phyloP scores from a whole-genome alignment of 2,888 invertebrate genomes.

The Allophyes oxyacanthae region DNA sequence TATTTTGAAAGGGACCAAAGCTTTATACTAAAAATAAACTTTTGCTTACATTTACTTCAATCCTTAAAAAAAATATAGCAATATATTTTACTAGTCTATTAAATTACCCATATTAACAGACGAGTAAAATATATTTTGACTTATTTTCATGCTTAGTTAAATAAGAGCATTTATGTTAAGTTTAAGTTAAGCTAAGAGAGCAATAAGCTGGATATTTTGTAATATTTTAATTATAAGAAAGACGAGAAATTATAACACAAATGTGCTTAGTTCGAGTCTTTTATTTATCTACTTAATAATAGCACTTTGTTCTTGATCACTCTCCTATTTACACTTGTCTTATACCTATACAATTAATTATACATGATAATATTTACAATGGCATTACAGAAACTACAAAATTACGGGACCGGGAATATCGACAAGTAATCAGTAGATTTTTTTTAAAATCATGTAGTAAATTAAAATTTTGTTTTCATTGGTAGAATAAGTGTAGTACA shows the following conservation, averaged over 20 bases:
- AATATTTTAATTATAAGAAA: constrained; percentile 62
- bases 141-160: constrained; percentile 41
- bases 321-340: not conserved
- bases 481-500: no score
- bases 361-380: not conserved
- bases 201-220: constrained; percentile 74
- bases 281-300: constrained; percentile 63
- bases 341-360: not conserved
- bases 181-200: constrained; percentile 61
- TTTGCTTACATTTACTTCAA: constrained; percentile 20
- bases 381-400: no score
- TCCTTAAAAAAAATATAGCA: constrained; percentile 24
- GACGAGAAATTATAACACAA: constrained; percentile 70
- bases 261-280: constrained; percentile 78
- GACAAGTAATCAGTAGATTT: no score
- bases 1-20: constrained; percentile 25
- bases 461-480: no score
- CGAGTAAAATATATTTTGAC: constrained; percentile 10
- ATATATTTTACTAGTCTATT: constrained; percentile 26
- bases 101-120: no score
- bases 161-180: constrained; percentile 60
- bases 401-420: no score
- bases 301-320: no score
- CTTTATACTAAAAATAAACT: constrained; percentile 16
- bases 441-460: no score